Evolutionary conservation across 1,140 invertebrate species (phyloP).

Genomic region (Anastrepha obliqua): DNA sequence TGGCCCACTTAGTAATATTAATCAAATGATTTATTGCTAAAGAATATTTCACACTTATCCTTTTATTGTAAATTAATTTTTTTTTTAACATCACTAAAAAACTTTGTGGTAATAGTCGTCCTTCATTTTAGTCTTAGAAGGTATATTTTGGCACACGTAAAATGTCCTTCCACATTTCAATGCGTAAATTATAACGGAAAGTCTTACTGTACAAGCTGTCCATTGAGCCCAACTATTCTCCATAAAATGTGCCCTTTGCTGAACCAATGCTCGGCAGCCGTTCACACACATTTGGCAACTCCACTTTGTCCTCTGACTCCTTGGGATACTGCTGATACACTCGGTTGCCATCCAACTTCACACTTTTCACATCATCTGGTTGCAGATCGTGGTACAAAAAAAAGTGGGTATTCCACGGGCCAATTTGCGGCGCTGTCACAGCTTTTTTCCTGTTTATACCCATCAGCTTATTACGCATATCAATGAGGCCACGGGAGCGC

Average conservation of each 20-base stretch:
- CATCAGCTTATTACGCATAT: conserved; percentile 68
- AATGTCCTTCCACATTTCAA: no score
- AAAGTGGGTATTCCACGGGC: conserved; percentile 69
- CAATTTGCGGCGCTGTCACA: conserved; percentile 58
- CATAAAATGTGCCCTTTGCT: background rate
- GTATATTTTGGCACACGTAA: no score
- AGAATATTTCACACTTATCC: no score
- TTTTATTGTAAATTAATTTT: no score
- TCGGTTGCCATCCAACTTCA: conserved; percentile 64
- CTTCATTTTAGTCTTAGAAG: no score
- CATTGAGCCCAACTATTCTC: background rate
- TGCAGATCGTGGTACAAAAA: conserved; percentile 68
- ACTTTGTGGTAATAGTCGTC: no score
- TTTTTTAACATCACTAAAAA: no score
- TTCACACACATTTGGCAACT: background rate
- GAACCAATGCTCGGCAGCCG: background rate
- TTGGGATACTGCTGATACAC: conserved; percentile 69
- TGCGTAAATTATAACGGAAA: no score
- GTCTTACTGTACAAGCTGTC: no score
- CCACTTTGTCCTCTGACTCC: background rate
- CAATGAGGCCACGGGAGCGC: conserved; percentile 64
- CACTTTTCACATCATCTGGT: conserved; percentile 64
- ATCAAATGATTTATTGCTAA: no score
- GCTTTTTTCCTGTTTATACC: conserved; percentile 60
- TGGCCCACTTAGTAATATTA: no score